Evolutionary conservation across 2,888 invertebrate genomes (phyloP).

Genomic region (Agrotis segetum): DNA sequence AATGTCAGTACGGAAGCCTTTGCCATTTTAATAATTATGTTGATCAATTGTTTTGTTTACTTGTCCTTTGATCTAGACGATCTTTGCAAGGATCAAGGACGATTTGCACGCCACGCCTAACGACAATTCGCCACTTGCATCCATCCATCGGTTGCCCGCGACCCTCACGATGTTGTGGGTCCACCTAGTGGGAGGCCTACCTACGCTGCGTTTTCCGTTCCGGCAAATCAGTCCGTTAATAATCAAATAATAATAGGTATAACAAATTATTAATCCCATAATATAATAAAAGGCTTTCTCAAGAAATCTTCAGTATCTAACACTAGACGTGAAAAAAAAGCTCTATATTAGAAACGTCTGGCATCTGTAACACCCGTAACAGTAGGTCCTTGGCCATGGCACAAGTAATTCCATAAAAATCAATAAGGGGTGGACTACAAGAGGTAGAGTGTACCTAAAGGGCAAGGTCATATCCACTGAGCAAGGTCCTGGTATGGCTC

Average conservation of each 20-base stretch:
- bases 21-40: not conserved
- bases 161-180: no score
- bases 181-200: no score
- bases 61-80: not conserved
- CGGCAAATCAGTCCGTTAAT: no score
- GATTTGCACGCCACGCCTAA: no score
- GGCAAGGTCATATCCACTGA: conserved; percentile 8
- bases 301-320: no score
- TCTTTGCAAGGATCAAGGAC: not conserved
- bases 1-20: not conserved
- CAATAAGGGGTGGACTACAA: conserved; percentile 1
- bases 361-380: not conserved
- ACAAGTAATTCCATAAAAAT: conserved; percentile 2
- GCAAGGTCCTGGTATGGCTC: not conserved
- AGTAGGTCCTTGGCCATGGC: not conserved
- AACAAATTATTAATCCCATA: no score
- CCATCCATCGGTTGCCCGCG: no score
- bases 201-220: no score
- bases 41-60: not conserved
- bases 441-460: not conserved
- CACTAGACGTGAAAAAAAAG: no score
- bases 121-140: no score
- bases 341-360: no score
- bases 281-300: not conserved
- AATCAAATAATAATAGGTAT: no score